Base-by-base conservation (phyloP, 2,888 invertebrate genomes). In the Cecidostiba fungosa region DNA sequence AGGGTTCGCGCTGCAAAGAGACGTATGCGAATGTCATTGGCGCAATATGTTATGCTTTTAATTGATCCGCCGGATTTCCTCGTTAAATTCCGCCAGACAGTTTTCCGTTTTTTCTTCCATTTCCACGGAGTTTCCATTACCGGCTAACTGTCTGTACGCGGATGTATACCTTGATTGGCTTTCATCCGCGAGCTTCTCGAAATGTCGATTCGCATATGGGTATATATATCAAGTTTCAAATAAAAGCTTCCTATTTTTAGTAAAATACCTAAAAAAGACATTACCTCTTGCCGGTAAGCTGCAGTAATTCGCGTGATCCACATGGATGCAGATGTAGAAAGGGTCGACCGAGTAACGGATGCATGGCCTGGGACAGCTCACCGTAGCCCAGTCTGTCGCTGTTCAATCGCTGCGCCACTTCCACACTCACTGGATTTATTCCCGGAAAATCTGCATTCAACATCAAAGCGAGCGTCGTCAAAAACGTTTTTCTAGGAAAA, bases 351-450 rank as follows among this genome's bases (percentile, higher is more conserved):
- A 92, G 87, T 77, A 93, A 88, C 29, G 93, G 93, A 89, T 93
- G 93, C 84, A 93, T 91, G 8, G 91, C 91, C 85, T 93, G 93
- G 3, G 93, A 93, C 78, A 93, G 89, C 87, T 93, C 93, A 59
- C 84, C 89, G 80, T 93, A 92, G 29, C 88, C 89, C 36, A 93
- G 87, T 16, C 79, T 84, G 5, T 87, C 87, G 76, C 36, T 43
- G n/a, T 19, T 47, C 14, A 62, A 6, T 23, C 87, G 88, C 86
- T 92, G 92, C 29, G 91, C 93, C 29, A 88, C 89, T 73, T 91
- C 91, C 10, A 90, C 90, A 70, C 89, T 90, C 43, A 93, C 88
- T 73, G 90, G 89, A 90, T 93, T 93, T 0, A 90, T 87, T 54
- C 92, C 93, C 19, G 91, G 88, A 85, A 91, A 93, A 89, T 93